These are phyloP conservation scores for Zaprionus africanus DNA, from an alignment of 1,140 invertebrate genomes.

Conservation along the genomic window DNA sequence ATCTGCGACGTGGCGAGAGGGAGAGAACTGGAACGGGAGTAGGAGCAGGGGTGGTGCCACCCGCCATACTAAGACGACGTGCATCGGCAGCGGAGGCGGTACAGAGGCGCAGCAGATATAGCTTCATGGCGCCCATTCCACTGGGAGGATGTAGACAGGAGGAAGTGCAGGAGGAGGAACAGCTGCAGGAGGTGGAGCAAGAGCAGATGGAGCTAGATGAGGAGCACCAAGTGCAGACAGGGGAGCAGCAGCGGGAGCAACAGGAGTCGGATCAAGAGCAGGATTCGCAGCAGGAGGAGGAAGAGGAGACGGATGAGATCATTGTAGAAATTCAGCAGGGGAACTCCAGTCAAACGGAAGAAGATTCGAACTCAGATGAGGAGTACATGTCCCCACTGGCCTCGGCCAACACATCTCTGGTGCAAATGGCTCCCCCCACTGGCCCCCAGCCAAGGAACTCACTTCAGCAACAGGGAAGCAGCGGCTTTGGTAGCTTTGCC, in stretches of 20 bases:
- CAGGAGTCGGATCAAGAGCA: neutral
- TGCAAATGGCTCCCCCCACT: conserved; percentile 21
- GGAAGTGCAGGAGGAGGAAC: neutral
- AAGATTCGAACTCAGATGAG: conserved; percentile 19
- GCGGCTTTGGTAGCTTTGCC: conserved; percentile 66
- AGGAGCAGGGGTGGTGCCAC: neutral
- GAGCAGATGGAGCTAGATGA: neutral
- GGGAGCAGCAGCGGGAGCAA: neutral
- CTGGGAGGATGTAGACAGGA: conserved; percentile 4
- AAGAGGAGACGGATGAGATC: conserved; percentile 63
- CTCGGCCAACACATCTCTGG: conserved; percentile 26
- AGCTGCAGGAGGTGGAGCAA: neutral
- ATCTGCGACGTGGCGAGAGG: neutral
- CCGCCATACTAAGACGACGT: conserved; percentile 37
- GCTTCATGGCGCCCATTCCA: conserved; percentile 47
- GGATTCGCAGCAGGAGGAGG: neutral
- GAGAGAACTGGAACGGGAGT: neutral
- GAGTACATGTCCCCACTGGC: conserved; percentile 53
- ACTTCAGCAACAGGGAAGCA: conserved; percentile 41
- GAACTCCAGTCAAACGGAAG: conserved; percentile 1
- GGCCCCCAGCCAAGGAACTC: conserved; percentile 68
- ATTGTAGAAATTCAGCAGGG: conserved; percentile 55
- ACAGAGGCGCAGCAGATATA: conserved; percentile 10
- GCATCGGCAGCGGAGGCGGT: neutral
- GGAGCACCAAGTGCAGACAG: neutral